Percentiles rank a stretch among this genome's conserved stretches.
Evolutionary conservation across 2,113 vertebrate species (phyloP).

Genomic region (Lates calcarifer): DNA sequence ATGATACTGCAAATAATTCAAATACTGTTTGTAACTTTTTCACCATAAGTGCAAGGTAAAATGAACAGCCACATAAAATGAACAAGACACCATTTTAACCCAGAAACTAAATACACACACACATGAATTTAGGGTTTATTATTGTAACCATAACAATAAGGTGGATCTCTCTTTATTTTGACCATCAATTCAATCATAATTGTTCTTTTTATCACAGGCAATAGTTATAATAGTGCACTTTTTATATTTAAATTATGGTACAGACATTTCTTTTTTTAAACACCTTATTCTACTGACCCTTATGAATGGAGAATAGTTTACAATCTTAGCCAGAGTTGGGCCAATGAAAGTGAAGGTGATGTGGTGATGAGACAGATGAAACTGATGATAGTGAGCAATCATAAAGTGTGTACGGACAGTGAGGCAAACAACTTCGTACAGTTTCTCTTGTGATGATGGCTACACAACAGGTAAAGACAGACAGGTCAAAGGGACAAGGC

Average conservation of each 20-base stretch:
- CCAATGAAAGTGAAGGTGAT: constrained; percentile 76
- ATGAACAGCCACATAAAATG: neutral
- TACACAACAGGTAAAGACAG: constrained; percentile 66
- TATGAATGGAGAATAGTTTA: constrained; percentile 84
- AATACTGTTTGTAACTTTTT: neutral
- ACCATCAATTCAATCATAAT: constrained; percentile 85
- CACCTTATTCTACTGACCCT: constrained; percentile 85
- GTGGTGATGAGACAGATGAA: constrained; percentile 67
- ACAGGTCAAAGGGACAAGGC: constrained; percentile 49
- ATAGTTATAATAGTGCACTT: constrained; percentile 88
- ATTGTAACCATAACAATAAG: constrained; percentile 84
- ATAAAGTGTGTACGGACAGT: constrained; percentile 65
- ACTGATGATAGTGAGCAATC: constrained; percentile 68
- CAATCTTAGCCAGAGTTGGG: constrained; percentile 85
- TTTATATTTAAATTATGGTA: constrained; percentile 87
- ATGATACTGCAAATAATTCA: neutral
- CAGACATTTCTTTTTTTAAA: constrained; percentile 85
- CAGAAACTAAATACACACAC: constrained; percentile 68
- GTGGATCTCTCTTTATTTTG: constrained; percentile 83
- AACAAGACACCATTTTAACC: constrained; percentile 35
- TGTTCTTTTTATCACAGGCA: constrained; percentile 86
- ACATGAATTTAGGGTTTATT: constrained; percentile 82
- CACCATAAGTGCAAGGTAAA: neutral
- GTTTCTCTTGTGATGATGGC: constrained; percentile 64
- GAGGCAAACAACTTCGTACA: constrained; percentile 71